phyloP scores from a whole-genome alignment of 1,140 invertebrate genomes.

The Caenorhabditis elegans region WBcel235 BX284605.5:19020501-19021000 shows the following conservation, averaged over 20 bases:
- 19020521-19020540: not conserved
- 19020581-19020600: slow-evolving; percentile 16
- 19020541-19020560: not conserved
- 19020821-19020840: not conserved
- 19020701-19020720: not conserved
- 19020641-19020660: not conserved
- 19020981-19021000: no score
- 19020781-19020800: not conserved
- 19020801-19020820: not conserved
- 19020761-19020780: not conserved
- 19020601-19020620: not conserved
- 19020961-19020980: no score
- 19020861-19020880: no score
- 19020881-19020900: no score
- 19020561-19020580: not conserved
- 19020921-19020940: no score
- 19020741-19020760: not conserved
- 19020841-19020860: no score
- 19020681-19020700: not conserved
- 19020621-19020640: not conserved
- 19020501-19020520: not conserved
- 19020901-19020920: no score
- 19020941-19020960: no score
- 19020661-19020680: not conserved
- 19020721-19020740: not conserved